These are phyloP conservation scores for Philonicus albiceps DNA, from an alignment of 2,888 invertebrate species.

Conservation along the genomic window DNA sequence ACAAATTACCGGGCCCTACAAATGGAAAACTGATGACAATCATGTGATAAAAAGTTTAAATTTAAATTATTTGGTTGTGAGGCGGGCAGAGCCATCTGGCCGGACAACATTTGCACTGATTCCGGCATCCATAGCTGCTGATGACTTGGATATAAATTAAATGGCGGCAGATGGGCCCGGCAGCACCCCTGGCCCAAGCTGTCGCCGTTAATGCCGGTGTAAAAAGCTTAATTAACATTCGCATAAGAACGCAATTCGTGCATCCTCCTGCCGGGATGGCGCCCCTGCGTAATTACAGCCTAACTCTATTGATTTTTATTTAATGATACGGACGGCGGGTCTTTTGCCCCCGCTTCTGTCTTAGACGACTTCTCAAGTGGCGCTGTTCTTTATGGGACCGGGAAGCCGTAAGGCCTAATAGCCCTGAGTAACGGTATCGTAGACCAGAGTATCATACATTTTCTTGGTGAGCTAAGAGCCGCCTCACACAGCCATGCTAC, in stretches of 20 bases:
- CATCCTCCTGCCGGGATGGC: not conserved
- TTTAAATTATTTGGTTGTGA: slow-evolving; percentile 38
- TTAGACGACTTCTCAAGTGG: not conserved
- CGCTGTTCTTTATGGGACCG: not conserved
- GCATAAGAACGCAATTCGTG: slow-evolving; percentile 17
- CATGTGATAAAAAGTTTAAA: slow-evolving; percentile 43
- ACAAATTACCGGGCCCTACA: slow-evolving; percentile 44
- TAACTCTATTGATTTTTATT: slow-evolving; percentile 21
- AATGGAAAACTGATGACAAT: slow-evolving; percentile 46
- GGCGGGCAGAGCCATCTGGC: slow-evolving; percentile 23
- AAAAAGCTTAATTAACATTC: slow-evolving; percentile 39
- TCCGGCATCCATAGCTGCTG: not conserved
- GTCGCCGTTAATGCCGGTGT: not conserved
- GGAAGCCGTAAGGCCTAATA: not conserved
- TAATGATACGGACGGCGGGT: not conserved
- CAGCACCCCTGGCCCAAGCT: not conserved
- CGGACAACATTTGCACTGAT: slow-evolving; percentile 31
- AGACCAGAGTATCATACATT: not conserved
- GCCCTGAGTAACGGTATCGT: not conserved
- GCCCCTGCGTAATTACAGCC: slow-evolving; percentile 8
- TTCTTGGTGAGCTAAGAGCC: not conserved
- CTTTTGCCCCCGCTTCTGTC: not conserved
- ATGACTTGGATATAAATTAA: slow-evolving; percentile 28
- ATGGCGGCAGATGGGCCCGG: slow-evolving; percentile 5
- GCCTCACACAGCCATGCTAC: not conserved